Conservation (phyloP, 2,113 vertebrate species). For the Ceyx cyanopectus region DNA sequence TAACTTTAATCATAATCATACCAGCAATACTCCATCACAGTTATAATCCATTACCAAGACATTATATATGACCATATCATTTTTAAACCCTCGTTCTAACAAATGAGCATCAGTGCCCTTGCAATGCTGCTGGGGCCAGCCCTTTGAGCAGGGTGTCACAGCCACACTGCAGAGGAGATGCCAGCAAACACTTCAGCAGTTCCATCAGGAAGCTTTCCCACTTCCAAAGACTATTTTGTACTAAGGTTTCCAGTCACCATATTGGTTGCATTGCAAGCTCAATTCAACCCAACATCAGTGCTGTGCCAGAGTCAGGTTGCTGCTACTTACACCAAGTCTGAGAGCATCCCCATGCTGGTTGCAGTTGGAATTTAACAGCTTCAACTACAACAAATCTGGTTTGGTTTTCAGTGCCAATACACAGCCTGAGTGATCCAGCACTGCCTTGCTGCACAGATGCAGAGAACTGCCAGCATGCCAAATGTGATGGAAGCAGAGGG, state of each 20-base stretch:
- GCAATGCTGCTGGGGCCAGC: neutral
- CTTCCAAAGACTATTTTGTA: neutral
- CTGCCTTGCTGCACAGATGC: neutral
- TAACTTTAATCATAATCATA: neutral
- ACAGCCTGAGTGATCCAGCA: neutral
- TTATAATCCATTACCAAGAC: neutral
- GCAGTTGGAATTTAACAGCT: neutral
- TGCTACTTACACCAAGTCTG: neutral
- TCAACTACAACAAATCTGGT: neutral
- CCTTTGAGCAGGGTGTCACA: neutral
- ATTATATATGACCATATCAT: accelerated
- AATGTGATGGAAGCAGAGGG: neutral
- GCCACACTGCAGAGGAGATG: neutral
- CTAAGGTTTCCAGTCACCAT: neutral
- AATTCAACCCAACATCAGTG: neutral
- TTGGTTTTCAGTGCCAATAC: neutral
- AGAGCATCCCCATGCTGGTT: neutral
- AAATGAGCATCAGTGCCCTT: neutral
- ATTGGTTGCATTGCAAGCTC: neutral
- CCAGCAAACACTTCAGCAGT: neutral
- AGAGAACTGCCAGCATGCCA: neutral
- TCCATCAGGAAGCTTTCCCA: neutral
- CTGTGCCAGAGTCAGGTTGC: neutral
- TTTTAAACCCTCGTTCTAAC: neutral
- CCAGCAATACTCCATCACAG: neutral